A percentile compares a stretch with the other conserved stretches of the same genome.
Conservation (phyloP, 2,888 invertebrate species). For the Noctua janthina region DNA sequence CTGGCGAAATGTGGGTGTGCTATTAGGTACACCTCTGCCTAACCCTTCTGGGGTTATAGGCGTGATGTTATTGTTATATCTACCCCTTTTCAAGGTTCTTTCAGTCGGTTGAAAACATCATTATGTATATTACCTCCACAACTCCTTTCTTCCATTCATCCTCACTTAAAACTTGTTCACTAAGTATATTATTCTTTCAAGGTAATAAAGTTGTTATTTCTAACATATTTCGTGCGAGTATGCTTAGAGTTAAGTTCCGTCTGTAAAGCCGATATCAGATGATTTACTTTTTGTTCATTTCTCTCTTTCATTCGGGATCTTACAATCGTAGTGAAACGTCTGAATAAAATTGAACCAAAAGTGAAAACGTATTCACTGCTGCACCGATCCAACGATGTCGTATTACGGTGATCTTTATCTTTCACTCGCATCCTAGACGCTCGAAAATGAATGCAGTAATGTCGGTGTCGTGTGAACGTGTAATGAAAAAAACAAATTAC, state of each 20-base stretch:
- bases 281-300: neutral
- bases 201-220: slow-evolving; percentile 40
- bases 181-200: slow-evolving; percentile 29
- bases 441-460: neutral
- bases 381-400: neutral
- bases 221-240: slow-evolving; percentile 38
- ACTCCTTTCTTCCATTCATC: slow-evolving; percentile 6
- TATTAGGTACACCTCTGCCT: too few species aligned
- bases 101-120: slow-evolving; percentile 9
- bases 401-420: neutral
- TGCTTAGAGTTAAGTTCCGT: slow-evolving; percentile 15
- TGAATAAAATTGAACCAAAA: neutral
- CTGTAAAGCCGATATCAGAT: neutral
- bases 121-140: neutral
- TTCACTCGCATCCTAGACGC: neutral
- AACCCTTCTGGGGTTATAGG: too few species aligned
- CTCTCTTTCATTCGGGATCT: neutral
- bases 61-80: too few species aligned
- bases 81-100: neutral
- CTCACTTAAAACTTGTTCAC: slow-evolving; percentile 35
- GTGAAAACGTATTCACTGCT: neutral
- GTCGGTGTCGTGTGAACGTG: neutral
- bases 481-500: neutral
- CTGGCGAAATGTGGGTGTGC: too few species aligned
- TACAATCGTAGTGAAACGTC: neutral